Evolutionary conservation across 2,113 vertebrate species (phyloP).

Genomic region (Apodemus sylvaticus): DNA sequence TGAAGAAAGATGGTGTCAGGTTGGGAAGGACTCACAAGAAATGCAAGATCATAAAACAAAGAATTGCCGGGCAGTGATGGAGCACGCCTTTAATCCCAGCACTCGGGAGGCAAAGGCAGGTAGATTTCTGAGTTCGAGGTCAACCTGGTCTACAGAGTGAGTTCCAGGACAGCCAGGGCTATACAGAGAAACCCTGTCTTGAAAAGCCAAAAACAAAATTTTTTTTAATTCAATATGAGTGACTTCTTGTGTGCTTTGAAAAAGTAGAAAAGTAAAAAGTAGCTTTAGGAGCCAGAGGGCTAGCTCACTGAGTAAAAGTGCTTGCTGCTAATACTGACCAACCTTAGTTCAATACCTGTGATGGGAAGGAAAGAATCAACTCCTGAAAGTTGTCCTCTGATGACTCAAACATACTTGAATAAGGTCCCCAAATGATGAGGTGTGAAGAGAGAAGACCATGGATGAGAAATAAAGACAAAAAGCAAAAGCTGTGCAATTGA

Average conservation of each 20-base stretch:
- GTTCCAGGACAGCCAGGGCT: too few relatives aligned
- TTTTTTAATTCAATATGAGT: neutral
- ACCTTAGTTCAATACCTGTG: neutral
- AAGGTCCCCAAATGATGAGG: neutral
- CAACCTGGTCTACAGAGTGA: too few relatives aligned
- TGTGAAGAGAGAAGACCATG: neutral
- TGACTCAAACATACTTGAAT: neutral
- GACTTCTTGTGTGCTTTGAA: neutral
- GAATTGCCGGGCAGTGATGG: too few relatives aligned
- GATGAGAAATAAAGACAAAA: neutral
- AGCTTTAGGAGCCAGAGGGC: neutral
- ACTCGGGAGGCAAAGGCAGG: too few relatives aligned
- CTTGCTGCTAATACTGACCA: neutral
- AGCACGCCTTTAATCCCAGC: too few relatives aligned
- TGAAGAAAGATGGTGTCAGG: neutral
- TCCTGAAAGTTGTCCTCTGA: neutral
- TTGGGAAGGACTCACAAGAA: neutral
- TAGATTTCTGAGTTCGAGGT: too few relatives aligned
- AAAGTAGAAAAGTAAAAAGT: neutral
- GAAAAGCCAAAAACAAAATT: too few relatives aligned
- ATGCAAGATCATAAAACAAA: neutral
- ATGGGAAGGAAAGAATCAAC: neutral
- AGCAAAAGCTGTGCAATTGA: neutral
- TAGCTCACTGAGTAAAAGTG: neutral
- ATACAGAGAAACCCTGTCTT: too few relatives aligned